Percentiles rank a stretch among this genome's conserved stretches.
Evolutionary conservation across 2,888 invertebrate genomes (phyloP).

Genomic region (Ennomos fuscantarius): DNA sequence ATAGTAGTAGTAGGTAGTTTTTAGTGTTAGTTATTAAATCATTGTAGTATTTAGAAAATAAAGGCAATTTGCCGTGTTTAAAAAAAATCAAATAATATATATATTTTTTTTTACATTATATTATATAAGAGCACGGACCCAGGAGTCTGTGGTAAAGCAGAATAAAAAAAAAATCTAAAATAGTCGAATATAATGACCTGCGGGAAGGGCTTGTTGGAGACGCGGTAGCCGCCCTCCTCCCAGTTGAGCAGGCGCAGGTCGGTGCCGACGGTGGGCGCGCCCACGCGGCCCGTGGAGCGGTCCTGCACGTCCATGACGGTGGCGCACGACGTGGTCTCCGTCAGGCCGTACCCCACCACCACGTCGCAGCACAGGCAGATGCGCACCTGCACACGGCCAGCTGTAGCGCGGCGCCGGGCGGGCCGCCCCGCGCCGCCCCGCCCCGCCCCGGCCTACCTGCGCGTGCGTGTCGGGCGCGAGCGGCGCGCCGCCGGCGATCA

Average conservation of each 20-base stretch:
- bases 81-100: no score
- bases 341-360: constrained; percentile 97
- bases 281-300: constrained; percentile 90
- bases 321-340: constrained; percentile 98
- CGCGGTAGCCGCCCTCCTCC: constrained; percentile 89
- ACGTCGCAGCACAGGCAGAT: constrained; percentile 96
- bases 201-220: constrained; percentile 87
- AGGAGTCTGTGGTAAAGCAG: no score
- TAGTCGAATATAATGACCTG: constrained; percentile 75
- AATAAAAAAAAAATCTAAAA: no score
- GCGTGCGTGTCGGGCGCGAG: constrained; percentile 97
- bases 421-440: no score
- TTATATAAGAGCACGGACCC: no score
- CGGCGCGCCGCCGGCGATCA: constrained; percentile 98
- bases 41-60: no score
- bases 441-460: constrained; percentile 86
- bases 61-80: no score
- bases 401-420: no score
- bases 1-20: no score
- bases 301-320: constrained; percentile 91
- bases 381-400: constrained; percentile 92
- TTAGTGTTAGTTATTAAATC: no score
- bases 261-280: constrained; percentile 93
- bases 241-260: constrained; percentile 94
- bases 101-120: no score